Evolutionary conservation across 2,113 vertebrate species (phyloP).

Genomic region (Picathartes gymnocephalus): DNA sequence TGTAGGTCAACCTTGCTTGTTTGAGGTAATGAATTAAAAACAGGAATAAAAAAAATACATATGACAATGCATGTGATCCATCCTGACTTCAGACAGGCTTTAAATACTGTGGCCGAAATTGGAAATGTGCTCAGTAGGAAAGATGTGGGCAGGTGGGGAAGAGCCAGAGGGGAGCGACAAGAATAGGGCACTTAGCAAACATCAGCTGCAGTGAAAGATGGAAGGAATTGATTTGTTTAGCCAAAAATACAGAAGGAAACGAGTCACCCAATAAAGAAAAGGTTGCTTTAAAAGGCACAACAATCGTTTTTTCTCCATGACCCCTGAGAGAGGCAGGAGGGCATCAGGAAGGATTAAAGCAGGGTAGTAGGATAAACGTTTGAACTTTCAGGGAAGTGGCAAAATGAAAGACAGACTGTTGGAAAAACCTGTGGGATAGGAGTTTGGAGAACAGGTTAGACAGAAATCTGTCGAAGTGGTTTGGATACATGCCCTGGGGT

Average conservation of each 20-base stretch:
- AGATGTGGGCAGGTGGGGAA: not conserved
- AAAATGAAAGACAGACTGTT: not conserved
- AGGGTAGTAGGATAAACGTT: not conserved
- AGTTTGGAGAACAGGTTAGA: constrained; percentile 5
- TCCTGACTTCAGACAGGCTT: not conserved
- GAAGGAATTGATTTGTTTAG: constrained; percentile 32
- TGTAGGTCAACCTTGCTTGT: not conserved
- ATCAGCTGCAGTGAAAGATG: not conserved
- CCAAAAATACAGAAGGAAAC: not conserved
- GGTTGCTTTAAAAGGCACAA: not conserved
- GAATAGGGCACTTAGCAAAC: not conserved
- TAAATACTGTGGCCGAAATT: not conserved
- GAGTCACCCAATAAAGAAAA: not conserved
- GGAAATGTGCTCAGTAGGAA: not conserved
- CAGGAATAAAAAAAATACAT: not conserved
- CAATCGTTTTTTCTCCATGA: rapidly evolving
- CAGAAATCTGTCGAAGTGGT: not conserved
- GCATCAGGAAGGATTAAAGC: not conserved
- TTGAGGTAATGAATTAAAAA: not conserved
- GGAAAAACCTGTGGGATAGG: not conserved
- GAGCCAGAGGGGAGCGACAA: not conserved
- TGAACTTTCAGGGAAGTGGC: not conserved
- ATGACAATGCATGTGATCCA: not conserved
- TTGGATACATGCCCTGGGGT: not conserved
- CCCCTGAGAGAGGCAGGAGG: not conserved